These are phyloP conservation scores for Orthonevra nobilis DNA, from an alignment of 2,888 invertebrate genomes.

Conservation along the genomic window DNA sequence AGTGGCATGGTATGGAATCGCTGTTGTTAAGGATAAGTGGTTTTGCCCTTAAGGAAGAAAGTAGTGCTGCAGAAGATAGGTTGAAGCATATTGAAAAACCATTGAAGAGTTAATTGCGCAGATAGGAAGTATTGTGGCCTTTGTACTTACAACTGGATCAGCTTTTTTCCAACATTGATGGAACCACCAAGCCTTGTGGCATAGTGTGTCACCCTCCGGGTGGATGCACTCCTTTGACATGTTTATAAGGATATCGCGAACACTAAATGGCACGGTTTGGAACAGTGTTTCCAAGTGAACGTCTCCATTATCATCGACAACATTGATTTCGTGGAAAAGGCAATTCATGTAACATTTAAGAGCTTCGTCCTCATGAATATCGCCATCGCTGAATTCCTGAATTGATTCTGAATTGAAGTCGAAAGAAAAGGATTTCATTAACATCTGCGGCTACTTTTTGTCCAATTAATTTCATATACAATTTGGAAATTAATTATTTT, in stretches of 20 bases:
- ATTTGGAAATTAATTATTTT: too few relatives aligned
- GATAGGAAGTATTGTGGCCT: slow-evolving; percentile 14
- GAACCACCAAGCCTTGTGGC: slow-evolving; percentile 75
- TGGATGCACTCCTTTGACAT: slow-evolving; percentile 74
- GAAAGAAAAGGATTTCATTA: too few relatives aligned
- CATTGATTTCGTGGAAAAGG: slow-evolving; percentile 73
- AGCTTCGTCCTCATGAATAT: slow-evolving; percentile 74
- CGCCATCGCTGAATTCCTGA: slow-evolving; percentile 75
- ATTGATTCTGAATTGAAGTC: slow-evolving; percentile 75
- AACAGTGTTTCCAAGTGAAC: slow-evolving; percentile 74
- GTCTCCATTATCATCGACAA: slow-evolving; percentile 74
- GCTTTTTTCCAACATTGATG: slow-evolving; percentile 75
- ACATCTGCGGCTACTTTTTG: too few relatives aligned
- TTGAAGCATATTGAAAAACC: slow-evolving; percentile 14
- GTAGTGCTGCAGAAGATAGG: slow-evolving; percentile 69
- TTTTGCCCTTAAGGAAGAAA: slow-evolving; percentile 70
- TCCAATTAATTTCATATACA: too few relatives aligned
- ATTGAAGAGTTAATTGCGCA: slow-evolving; percentile 40
- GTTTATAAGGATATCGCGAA: slow-evolving; percentile 72
- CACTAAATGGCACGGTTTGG: slow-evolving; percentile 71
- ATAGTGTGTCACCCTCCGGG: slow-evolving; percentile 73
- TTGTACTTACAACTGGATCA: slow-evolving; percentile 74
- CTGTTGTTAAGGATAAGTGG: slow-evolving; percentile 11
- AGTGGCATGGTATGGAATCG: not conserved
- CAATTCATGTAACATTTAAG: slow-evolving; percentile 77